Conservation (phyloP, 2,797 vertebrate species). For the Sebastes melanostomus region DNA sequence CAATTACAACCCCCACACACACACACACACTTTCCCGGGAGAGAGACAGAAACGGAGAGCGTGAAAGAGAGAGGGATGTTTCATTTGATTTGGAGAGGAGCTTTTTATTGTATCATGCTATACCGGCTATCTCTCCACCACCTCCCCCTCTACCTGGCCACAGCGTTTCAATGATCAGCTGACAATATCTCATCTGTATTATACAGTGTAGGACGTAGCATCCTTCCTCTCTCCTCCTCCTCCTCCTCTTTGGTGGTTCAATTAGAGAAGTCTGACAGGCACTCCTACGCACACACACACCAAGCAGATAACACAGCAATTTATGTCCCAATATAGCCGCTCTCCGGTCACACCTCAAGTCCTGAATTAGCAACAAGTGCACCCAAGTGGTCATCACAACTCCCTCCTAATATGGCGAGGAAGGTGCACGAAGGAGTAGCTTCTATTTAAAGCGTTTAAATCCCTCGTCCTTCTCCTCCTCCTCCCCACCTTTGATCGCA, state of each 20-base stretch:
- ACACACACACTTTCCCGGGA: background rate
- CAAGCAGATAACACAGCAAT: conserved; percentile 42
- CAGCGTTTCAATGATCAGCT: background rate
- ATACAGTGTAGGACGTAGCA: conserved; percentile 29
- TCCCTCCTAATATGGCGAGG: conserved; percentile 40
- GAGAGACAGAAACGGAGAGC: background rate
- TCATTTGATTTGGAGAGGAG: conserved; percentile 19
- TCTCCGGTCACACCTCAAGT: conserved; percentile 32
- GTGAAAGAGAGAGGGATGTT: background rate
- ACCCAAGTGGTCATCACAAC: conserved; percentile 28
- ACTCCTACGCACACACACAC: conserved; percentile 16
- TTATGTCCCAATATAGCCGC: conserved; percentile 42
- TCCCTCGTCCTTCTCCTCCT: background rate
- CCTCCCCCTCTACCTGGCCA: background rate
- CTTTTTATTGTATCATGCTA: conserved; percentile 13
- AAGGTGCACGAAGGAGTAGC: conserved; percentile 17
- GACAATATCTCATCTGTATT: conserved; percentile 30
- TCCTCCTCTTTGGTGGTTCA: conserved; percentile 33
- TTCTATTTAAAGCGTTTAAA: conserved; percentile 51
- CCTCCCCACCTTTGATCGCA: conserved; percentile 8
- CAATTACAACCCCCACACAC: conserved; percentile 21
- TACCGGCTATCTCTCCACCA: background rate
- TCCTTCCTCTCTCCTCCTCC: conserved; percentile 4
- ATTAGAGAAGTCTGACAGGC: conserved; percentile 46
- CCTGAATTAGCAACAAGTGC: conserved; percentile 65